Evolutionary conservation across 2,888 invertebrate species (phyloP), one percentile per base, ranked within the genome.

Genomic region (Pogonocherus hispidulus): DNA sequence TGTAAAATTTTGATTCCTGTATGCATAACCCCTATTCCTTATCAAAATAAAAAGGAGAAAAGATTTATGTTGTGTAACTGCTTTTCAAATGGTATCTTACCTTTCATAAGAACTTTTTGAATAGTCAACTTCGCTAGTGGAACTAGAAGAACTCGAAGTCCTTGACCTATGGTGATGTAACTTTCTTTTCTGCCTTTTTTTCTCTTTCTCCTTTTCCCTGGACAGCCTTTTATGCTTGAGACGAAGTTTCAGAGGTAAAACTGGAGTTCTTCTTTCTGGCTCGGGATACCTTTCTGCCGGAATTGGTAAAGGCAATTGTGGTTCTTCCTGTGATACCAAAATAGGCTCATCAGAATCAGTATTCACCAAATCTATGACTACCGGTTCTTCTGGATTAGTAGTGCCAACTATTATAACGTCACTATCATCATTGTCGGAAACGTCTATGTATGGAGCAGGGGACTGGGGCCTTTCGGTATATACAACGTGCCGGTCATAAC

Each of bases 401-500:
- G 74, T 73, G 44, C 74, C 80, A 2, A 85, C 82, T 54, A 85
- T 74, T 44, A 83, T 79, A 4, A 85, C 84, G 68, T 85, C 85
- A 71, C 84, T 85, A 54, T 84, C 83, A 44, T 82, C 82, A 60
- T 80, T 79, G 60, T 83, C 84, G 2, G 82, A 80, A 47, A 81
- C 76, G 52, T 79, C 73, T 8, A 78, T 70, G 49, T 63, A 73
- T 6, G 74, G 76, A 14, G 70, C 66, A 18, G 74, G 75, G 16
- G 74, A 76, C 6, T 65, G 67, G 5, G 74, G 78, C 63, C 80
- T 68, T 47, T 81, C 88, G 0, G 89, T 88, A 82, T 93, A 94
- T 71, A 90, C 89, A 19, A 92, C 91, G 76, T 90, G 88, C 19
- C 92, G 88, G 82, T 94, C 94, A 80, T 94, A 94, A n/a, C 93